These are phyloP conservation scores for Caenorhabditis angaria DNA, from an alignment of 2,888 invertebrate genomes.

Conservation along the genomic window DNA sequence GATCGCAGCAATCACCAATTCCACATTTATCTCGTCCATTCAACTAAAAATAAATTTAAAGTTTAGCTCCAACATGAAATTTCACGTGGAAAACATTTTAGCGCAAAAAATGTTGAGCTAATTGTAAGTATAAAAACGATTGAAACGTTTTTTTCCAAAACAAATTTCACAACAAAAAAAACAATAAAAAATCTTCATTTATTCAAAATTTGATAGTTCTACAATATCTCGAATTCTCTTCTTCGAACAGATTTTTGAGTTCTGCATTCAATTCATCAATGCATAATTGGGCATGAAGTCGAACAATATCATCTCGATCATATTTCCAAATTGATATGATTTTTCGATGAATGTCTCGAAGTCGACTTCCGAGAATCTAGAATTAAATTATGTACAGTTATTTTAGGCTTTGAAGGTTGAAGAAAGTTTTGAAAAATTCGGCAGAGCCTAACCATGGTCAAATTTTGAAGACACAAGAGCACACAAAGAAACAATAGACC, in stretches of 20 bases:
- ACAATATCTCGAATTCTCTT: constrained; percentile 24
- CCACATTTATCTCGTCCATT: constrained; percentile 14
- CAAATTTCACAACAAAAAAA: neutral
- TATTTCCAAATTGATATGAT: constrained; percentile 41
- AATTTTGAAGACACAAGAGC: no score
- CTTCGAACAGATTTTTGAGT: constrained; percentile 19
- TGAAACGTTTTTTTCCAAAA: no score
- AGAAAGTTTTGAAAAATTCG: no score
- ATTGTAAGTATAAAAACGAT: no score
- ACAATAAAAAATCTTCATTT: constrained; percentile 1
- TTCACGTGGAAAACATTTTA: neutral
- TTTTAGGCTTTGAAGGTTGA: neutral
- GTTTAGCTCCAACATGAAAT: neutral
- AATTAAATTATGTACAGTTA: neutral
- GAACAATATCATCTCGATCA: constrained; percentile 62
- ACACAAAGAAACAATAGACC: no score
- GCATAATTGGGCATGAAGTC: constrained; percentile 64
- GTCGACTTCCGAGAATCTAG: constrained; percentile 21
- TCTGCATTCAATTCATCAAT: constrained; percentile 56
- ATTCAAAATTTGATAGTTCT: constrained; percentile 6
- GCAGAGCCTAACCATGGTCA: no score
- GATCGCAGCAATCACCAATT: constrained; percentile 29
- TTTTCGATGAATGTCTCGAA: constrained; percentile 46
- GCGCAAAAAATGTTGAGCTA: no score
- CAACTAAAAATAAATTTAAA: constrained; percentile 2